Conservation (phyloP, 2,888 invertebrate species). For the Drosophila meridiana region DNA sequence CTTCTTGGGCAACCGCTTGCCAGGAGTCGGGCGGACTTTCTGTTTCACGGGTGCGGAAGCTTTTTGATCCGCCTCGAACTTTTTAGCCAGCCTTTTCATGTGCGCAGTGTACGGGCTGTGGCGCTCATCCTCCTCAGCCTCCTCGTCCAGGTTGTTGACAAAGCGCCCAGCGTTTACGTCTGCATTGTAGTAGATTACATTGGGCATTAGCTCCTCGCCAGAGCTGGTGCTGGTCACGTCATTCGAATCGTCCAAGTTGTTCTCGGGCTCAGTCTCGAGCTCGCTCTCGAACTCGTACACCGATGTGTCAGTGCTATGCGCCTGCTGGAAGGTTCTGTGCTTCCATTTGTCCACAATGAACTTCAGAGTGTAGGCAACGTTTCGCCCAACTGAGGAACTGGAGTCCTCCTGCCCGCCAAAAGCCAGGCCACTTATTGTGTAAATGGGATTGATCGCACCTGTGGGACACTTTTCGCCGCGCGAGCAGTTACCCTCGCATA, state of each 20-base stretch:
- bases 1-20: conserved; percentile 16
- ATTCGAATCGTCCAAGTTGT: neutral
- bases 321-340: conserved; percentile 4
- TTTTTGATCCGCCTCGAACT: conserved; percentile 18
- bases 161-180: conserved; percentile 44
- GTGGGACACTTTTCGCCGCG: conserved; percentile 94
- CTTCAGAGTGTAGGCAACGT: conserved; percentile 48
- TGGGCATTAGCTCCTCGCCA: conserved; percentile 62
- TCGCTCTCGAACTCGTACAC: conserved; percentile 2
- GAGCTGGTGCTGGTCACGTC: conserved; percentile 25
- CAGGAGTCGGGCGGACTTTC: neutral
- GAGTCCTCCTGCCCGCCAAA: neutral
- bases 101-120: conserved; percentile 1
- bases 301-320: neutral
- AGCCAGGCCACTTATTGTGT: conserved; percentile 17
- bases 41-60: neutral
- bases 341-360: conserved; percentile 73
- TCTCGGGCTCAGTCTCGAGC: neutral
- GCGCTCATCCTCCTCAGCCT: neutral
- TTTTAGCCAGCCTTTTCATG: conserved; percentile 18
- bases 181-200: conserved; percentile 66
- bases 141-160: conserved; percentile 57
- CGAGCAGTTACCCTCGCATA: conserved; percentile 94
- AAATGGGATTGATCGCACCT: conserved; percentile 85
- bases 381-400: neutral